A percentile compares a stretch with the other conserved stretches of the same genome.
These are phyloP conservation scores for Microtus agrestis DNA, from an alignment of 2,797 vertebrate species.

Conservation along the genomic window DNA sequence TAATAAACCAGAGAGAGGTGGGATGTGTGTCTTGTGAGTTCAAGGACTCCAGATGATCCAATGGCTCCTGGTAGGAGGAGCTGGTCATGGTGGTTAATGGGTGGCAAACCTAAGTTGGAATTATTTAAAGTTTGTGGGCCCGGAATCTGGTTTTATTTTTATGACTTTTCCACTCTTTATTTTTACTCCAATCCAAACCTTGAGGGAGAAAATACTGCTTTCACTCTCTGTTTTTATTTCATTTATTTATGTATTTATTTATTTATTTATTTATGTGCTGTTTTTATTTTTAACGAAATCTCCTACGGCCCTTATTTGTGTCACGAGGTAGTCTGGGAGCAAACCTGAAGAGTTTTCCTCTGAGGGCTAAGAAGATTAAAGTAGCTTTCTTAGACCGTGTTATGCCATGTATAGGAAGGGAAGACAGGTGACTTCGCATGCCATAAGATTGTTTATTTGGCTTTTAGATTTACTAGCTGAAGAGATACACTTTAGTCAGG, in stretches of 20 bases:
- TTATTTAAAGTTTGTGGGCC: neutral
- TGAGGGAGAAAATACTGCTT: conserved; percentile 6
- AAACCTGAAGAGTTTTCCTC: neutral
- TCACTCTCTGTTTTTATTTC: conserved; percentile 35
- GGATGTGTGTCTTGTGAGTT: neutral
- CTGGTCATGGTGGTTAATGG: neutral
- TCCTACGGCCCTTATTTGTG: neutral
- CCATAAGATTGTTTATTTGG: conserved; percentile 15
- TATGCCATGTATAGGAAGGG: neutral
- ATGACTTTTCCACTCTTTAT: neutral
- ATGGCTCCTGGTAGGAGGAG: neutral
- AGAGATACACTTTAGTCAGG: neutral
- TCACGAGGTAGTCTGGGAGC: neutral
- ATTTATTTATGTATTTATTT: no score
- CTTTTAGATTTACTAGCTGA: conserved; percentile 45
- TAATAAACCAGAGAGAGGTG: neutral
- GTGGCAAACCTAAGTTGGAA: neutral
- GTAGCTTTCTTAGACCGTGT: neutral
- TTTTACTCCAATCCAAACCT: neutral
- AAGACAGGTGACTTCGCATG: neutral
- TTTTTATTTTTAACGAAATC: conserved; percentile 24
- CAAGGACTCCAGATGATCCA: neutral
- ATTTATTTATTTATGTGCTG: neutral
- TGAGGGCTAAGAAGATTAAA: neutral
- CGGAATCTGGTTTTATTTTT: neutral